phyloP scores from a whole-genome alignment of 2,797 vertebrate genomes.

The Synaphobranchus kaupii region DNA sequence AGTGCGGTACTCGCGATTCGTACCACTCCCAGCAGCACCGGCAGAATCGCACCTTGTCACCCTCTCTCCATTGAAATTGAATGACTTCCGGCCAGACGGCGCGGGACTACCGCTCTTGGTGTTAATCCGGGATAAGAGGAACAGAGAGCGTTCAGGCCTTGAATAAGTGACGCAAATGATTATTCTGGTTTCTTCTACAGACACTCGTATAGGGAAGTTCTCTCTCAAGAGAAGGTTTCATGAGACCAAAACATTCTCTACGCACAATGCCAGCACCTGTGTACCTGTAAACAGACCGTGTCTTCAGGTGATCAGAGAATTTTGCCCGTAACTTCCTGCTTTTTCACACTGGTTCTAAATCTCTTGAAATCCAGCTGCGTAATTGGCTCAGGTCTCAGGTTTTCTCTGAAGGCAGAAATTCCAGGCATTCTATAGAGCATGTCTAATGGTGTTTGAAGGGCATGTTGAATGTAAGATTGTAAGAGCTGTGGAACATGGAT shows the following conservation, averaged over 20 bases:
- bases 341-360: neutral
- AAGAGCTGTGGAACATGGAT: no score
- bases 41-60: no score
- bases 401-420: conserved; percentile 6
- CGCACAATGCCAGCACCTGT: neutral
- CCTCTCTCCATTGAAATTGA: no score
- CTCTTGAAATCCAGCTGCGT: neutral
- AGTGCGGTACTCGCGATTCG: no score
- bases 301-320: neutral
- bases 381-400: neutral
- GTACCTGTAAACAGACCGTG: neutral
- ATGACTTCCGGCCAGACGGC: no score
- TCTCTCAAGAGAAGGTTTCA: neutral
- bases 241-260: neutral
- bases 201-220: neutral
- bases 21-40: no score
- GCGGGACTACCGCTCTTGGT: no score
- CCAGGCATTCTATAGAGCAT: neutral
- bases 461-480: neutral
- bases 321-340: neutral
- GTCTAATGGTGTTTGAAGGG: neutral
- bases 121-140: neutral
- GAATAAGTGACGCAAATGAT: neutral
- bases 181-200: neutral
- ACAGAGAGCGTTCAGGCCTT: neutral